phyloP scores from a whole-genome alignment of 1,140 invertebrate species.

The Drosophila tani region DNA sequence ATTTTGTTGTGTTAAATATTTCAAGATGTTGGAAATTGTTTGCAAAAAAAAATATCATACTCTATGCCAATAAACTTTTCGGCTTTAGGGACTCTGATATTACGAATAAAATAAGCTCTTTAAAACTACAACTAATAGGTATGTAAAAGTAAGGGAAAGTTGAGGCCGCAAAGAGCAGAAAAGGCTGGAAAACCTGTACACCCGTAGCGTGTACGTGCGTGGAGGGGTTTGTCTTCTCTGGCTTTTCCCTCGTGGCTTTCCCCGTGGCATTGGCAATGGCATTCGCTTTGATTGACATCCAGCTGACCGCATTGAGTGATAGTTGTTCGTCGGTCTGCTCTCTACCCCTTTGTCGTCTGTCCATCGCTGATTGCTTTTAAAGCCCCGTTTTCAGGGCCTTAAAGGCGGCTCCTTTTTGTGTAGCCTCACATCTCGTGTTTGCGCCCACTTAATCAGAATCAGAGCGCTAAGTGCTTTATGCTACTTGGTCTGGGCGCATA shows the following conservation, averaged over 20 bases:
- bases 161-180: not conserved
- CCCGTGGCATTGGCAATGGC: constrained; percentile 61
- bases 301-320: constrained; percentile 74
- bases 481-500: constrained; percentile 61
- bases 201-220: constrained; percentile 3
- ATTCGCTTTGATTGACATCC: constrained; percentile 77
- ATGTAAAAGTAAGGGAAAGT: constrained; percentile 9
- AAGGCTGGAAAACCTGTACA: not conserved
- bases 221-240: constrained; percentile 25
- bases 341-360: constrained; percentile 2
- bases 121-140: not conserved
- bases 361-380: constrained; percentile 61
- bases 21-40: not conserved
- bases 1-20: not conserved
- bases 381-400: constrained; percentile 14
- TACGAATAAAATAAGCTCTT: not conserved
- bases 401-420: constrained; percentile 19
- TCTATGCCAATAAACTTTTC: not conserved
- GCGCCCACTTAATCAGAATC: constrained; percentile 75
- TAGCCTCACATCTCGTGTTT: constrained; percentile 29
- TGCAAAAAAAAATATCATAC: too few species aligned
- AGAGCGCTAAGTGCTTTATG: constrained; percentile 75
- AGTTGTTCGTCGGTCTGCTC: constrained; percentile 7
- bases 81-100: not conserved
- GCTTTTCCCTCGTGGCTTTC: constrained; percentile 14